Percentiles rank a stretch among this genome's conserved stretches.
Conservation (phyloP, 2,797 vertebrate species). For the Fratercula arctica region DNA sequence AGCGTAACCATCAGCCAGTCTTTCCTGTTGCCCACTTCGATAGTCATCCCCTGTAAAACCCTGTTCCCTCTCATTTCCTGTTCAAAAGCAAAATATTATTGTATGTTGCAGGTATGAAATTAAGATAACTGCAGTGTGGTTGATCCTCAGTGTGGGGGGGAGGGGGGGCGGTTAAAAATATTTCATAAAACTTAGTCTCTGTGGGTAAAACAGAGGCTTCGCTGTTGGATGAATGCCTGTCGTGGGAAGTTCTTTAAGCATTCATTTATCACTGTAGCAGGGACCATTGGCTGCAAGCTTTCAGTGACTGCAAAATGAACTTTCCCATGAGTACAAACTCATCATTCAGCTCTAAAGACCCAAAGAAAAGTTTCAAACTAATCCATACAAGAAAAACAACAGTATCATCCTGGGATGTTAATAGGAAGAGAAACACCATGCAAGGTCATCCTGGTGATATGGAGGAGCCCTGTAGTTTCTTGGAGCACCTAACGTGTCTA, state of each 20-base stretch:
- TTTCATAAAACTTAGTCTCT: not conserved
- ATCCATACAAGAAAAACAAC: not conserved
- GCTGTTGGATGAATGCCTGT: not conserved
- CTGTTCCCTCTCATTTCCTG: not conserved
- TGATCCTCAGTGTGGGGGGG: not conserved
- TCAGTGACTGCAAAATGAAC: not conserved
- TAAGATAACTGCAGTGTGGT: not conserved
- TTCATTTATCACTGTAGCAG: slow-evolving; percentile 6
- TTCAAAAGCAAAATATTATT: not conserved
- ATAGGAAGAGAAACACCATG: not conserved
- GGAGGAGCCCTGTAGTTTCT: not conserved
- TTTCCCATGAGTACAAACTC: not conserved
- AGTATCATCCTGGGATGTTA: not conserved
- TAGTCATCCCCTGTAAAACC: not conserved
- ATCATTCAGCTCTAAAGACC: slow-evolving; percentile 19
- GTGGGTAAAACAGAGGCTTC: not conserved
- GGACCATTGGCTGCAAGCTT: not conserved
- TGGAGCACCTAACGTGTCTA: not conserved
- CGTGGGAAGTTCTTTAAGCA: slow-evolving; percentile 13
- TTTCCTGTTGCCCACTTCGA: not conserved
- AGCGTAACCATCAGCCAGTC: not conserved
- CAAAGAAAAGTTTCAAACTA: slow-evolving; percentile 7
- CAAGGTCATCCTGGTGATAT: not conserved
- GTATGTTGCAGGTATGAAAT: not conserved
- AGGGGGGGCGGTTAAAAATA: not conserved